Conservation (phyloP, 2,888 invertebrate genomes). For the Dromius quadrimaculatus region DNA sequence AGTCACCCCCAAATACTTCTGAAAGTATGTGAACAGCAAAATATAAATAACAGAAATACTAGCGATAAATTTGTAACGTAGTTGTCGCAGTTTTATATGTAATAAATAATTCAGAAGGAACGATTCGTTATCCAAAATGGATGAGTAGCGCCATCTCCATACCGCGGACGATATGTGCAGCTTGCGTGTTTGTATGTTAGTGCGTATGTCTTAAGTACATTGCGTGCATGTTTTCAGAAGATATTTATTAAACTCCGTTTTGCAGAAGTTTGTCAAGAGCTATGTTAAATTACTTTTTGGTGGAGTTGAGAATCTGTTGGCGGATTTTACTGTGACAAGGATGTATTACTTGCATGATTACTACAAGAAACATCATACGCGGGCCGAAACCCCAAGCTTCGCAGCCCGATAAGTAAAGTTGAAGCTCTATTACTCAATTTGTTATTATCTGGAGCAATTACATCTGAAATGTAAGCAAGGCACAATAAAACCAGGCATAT, state of each 20-base stretch:
- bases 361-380: no score
- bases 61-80: slow-evolving; percentile 50
- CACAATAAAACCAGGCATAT: slow-evolving; percentile 19
- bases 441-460: slow-evolving; percentile 21
- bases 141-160: neutral
- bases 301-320: no score
- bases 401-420: no score
- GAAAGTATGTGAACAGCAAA: neutral
- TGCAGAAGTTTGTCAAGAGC: slow-evolving; percentile 24
- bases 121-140: slow-evolving; percentile 44
- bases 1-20: neutral
- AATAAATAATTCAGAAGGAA: slow-evolving; percentile 45
- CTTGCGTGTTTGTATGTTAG: neutral
- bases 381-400: no score
- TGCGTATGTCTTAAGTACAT: neutral
- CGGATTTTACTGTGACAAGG: no score
- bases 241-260: slow-evolving; percentile 19
- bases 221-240: slow-evolving; percentile 29
- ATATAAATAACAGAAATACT: slow-evolving; percentile 44
- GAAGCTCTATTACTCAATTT: no score
- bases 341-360: no score
- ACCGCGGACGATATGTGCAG: slow-evolving; percentile 20
- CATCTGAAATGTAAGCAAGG: slow-evolving; percentile 4
- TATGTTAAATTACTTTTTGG: no score
- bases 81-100: slow-evolving; percentile 45